phyloP scores from a whole-genome alignment of 2,113 vertebrate species.

The Nerophis lumbriciformis region DNA sequence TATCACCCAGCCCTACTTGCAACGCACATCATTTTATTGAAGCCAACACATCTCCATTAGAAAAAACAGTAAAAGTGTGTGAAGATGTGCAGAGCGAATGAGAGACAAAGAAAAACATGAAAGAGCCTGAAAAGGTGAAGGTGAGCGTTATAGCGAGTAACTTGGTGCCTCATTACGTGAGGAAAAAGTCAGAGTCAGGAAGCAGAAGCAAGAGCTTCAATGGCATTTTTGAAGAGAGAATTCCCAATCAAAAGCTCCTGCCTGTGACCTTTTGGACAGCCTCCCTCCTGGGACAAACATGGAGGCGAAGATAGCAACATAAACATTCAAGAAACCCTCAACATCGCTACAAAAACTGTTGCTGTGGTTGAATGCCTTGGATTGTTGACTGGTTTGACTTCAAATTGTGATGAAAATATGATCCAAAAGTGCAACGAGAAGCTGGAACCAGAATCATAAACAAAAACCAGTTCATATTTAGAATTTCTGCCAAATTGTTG shows the following conservation, averaged over 20 bases:
- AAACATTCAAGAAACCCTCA: constrained; percentile 14
- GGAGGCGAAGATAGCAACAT: constrained; percentile 33
- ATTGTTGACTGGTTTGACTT: background rate
- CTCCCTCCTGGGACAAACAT: constrained; percentile 36
- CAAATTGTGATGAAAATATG: background rate
- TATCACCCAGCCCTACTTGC: no score
- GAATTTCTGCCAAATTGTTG: no score
- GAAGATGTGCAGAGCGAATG: constrained; percentile 3
- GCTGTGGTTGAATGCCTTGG: constrained; percentile 52
- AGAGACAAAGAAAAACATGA: constrained; percentile 15
- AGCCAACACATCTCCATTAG: no score
- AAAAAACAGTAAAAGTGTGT: background rate
- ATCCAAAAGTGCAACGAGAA: background rate
- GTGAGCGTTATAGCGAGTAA: constrained; percentile 42
- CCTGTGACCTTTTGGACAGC: constrained; percentile 57
- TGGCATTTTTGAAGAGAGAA: constrained; percentile 51
- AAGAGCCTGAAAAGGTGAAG: constrained; percentile 33
- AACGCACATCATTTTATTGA: no score
- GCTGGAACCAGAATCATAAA: no score
- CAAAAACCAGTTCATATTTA: no score
- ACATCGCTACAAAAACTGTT: constrained; percentile 53
- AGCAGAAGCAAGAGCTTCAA: constrained; percentile 54
- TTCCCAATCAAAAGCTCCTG: constrained; percentile 59
- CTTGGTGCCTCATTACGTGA: constrained; percentile 51
- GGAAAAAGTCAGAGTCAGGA: constrained; percentile 45